Evolutionary conservation across 2,113 vertebrate genomes (phyloP).

Genomic region (Eclectus roratus): DNA sequence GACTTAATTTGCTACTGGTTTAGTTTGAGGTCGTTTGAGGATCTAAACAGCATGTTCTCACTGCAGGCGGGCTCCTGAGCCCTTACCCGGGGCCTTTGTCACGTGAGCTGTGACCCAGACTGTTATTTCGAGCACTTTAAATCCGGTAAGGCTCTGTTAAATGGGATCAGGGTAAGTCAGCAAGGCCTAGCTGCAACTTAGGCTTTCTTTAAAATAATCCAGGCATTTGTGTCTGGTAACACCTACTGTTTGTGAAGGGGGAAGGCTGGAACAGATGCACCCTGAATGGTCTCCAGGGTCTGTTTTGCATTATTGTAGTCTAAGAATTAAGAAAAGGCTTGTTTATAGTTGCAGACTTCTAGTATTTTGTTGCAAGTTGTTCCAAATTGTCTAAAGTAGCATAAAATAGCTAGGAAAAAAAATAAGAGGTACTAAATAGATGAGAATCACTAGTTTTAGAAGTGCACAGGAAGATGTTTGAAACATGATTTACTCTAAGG

Average conservation of each 20-base stretch:
- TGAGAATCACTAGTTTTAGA: not conserved
- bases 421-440: not conserved
- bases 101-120: slow-evolving; percentile 26
- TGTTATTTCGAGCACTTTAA: slow-evolving; percentile 25
- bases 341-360: not conserved
- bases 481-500: not conserved
- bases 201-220: not conserved
- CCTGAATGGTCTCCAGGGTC: not conserved
- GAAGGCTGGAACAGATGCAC: not conserved
- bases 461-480: not conserved
- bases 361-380: not conserved
- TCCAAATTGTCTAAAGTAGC: not conserved
- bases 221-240: not conserved
- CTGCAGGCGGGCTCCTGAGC: not conserved
- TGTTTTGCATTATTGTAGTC: not conserved
- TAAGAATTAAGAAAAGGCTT: not conserved
- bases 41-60: not conserved
- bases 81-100: not conserved
- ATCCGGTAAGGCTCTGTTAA: slow-evolving; percentile 16
- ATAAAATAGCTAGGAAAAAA: not conserved
- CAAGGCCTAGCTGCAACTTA: not conserved
- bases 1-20: not conserved
- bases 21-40: slow-evolving; percentile 11
- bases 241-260: not conserved
- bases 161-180: slow-evolving; percentile 25